These are phyloP conservation scores for Sula dactylatra DNA, from an alignment of 2,113 vertebrate genomes.

Conservation along the genomic window DNA sequence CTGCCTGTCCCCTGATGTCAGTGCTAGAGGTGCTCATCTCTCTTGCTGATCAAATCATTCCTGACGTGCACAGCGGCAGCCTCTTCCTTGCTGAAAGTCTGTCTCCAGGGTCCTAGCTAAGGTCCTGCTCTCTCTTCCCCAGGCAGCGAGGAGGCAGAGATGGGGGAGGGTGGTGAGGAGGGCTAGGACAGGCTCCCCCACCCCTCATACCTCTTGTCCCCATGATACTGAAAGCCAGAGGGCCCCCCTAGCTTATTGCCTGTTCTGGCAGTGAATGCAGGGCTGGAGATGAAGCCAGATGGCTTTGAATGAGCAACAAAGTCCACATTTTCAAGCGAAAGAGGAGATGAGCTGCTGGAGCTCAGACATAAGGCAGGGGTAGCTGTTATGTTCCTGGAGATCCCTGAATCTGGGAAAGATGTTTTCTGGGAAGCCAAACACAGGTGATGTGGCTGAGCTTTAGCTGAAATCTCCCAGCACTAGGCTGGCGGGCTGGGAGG, in stretches of 20 bases:
- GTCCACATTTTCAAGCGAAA: background rate
- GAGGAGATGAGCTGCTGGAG: background rate
- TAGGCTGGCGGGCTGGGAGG: background rate
- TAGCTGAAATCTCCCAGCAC: background rate
- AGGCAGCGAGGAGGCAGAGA: background rate
- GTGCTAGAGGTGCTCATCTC: conserved; percentile 35
- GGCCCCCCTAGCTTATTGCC: background rate
- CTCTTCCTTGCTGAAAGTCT: background rate
- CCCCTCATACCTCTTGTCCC: background rate
- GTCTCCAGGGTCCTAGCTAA: conserved; percentile 15
- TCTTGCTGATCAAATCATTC: conserved; percentile 59
- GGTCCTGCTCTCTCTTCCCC: background rate
- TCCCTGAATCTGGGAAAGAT: background rate
- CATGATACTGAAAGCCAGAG: background rate
- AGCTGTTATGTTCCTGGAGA: background rate
- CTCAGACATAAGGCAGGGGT: background rate
- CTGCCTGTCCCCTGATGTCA: conserved; percentile 72
- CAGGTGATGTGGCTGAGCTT: background rate
- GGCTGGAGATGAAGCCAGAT: background rate
- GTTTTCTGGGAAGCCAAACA: background rate
- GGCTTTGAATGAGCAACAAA: background rate
- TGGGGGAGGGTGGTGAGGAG: background rate
- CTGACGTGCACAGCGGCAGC: conserved; percentile 36
- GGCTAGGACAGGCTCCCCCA: background rate
- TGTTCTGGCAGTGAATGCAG: background rate